These are phyloP conservation scores for Cataglyphis livida DNA, from an alignment of 2,888 invertebrate species.

Conservation along the genomic window DNA sequence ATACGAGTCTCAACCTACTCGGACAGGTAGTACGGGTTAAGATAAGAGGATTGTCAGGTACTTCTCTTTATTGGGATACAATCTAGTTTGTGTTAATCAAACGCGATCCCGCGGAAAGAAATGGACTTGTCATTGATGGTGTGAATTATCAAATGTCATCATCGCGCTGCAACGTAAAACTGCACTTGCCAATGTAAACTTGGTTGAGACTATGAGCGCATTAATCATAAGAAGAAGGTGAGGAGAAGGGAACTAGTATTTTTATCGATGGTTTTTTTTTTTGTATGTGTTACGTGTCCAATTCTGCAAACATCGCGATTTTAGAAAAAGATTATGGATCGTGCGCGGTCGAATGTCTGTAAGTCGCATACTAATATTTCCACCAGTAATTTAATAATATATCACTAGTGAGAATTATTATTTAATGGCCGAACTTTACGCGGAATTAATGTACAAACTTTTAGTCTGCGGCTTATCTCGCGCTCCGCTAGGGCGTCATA, in stretches of 20 bases:
- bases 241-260: not conserved
- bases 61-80: constrained; percentile 74
- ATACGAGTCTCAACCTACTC: constrained; percentile 66
- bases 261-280: not conserved
- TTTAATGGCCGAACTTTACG: constrained; percentile 12
- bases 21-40: constrained; percentile 74
- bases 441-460: constrained; percentile 38
- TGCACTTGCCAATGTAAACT: not conserved
- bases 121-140: constrained; percentile 42
- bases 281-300: not conserved
- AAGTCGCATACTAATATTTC: not conserved
- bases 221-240: constrained; percentile 7
- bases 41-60: constrained; percentile 71
- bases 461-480: constrained; percentile 26
- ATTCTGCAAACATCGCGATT: not conserved
- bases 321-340: not conserved
- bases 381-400: not conserved
- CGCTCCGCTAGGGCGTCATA: not conserved
- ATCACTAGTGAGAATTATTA: constrained; percentile 13
- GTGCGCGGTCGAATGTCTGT: not conserved
- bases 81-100: constrained; percentile 68
- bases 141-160: constrained; percentile 6
- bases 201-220: not conserved
- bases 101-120: constrained; percentile 33
- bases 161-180: not conserved